A percentile compares a stretch with the other conserved stretches of the same genome.
Conservation (phyloP, 2,888 invertebrate species). For the Podabrus alpinus region DNA sequence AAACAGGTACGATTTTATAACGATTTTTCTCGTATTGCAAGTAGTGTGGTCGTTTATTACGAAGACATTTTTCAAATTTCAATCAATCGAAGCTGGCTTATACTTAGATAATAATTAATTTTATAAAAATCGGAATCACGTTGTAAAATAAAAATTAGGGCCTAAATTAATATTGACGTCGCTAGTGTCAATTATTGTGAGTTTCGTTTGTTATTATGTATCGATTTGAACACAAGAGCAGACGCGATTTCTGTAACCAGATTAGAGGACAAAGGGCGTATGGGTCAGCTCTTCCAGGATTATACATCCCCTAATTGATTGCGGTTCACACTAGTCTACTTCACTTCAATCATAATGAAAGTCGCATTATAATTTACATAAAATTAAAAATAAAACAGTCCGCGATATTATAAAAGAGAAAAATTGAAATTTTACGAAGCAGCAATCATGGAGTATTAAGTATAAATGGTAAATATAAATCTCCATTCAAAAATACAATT, state of each 20-base stretch:
- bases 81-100: no score
- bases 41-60: not conserved
- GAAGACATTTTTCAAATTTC: not conserved
- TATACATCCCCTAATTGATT: constrained; percentile 41
- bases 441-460: constrained; percentile 54
- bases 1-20: not conserved
- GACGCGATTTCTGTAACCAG: constrained; percentile 50
- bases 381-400: not conserved
- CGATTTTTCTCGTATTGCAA: not conserved
- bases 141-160: not conserved
- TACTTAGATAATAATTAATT: no score
- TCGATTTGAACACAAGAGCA: constrained; percentile 33
- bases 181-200: constrained; percentile 10
- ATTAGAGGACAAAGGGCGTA: constrained; percentile 50
- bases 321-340: constrained; percentile 40
- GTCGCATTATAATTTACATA: constrained; percentile 28
- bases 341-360: constrained; percentile 42
- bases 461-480: constrained; percentile 50
- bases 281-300: constrained; percentile 33
- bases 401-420: constrained; percentile 11
- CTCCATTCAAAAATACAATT: constrained; percentile 50
- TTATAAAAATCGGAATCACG: not conserved
- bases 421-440: constrained; percentile 51
- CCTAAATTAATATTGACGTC: not conserved
- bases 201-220: constrained; percentile 23